phyloP scores from a whole-genome alignment of 1,140 invertebrate species.

The Panagrolaimus sp. region DNA sequence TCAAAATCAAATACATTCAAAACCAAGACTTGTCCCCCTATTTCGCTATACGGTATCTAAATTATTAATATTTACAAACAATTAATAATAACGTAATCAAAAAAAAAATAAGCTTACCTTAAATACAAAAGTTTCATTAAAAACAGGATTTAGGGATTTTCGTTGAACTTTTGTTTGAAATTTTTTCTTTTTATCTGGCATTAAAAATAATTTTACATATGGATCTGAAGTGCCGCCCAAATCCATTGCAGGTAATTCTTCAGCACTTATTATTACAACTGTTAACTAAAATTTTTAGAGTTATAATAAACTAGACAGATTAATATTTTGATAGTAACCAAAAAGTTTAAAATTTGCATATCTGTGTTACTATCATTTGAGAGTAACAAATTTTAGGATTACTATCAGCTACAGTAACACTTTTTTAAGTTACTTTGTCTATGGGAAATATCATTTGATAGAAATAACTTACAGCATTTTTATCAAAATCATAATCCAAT shows the following conservation, averaged over 20 bases:
- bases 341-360: too few species aligned
- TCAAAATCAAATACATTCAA: conserved; percentile 86
- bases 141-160: conserved; percentile 61
- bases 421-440: conserved; percentile 15
- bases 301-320: neutral
- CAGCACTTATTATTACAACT: conserved; percentile 54
- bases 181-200: conserved; percentile 62
- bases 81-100: conserved; percentile 6
- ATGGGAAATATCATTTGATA: conserved; percentile 16
- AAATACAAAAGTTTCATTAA: conserved; percentile 61
- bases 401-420: conserved; percentile 4
- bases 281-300: conserved; percentile 48
- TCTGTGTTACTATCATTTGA: neutral
- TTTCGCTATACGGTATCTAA: conserved; percentile 56
- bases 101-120: conserved; percentile 39
- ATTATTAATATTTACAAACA: conserved; percentile 16
- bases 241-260: conserved; percentile 58
- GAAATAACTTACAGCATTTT: conserved; percentile 70
- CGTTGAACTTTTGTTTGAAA: conserved; percentile 62
- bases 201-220: conserved; percentile 60
- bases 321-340: too few species aligned
- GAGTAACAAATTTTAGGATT: too few species aligned
- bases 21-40: conserved; percentile 63
- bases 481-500: conserved; percentile 99
- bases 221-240: conserved; percentile 54